These are phyloP conservation scores for Semicossyphus pulcher DNA, from an alignment of 2,113 vertebrate genomes.

Conservation along the genomic window DNA sequence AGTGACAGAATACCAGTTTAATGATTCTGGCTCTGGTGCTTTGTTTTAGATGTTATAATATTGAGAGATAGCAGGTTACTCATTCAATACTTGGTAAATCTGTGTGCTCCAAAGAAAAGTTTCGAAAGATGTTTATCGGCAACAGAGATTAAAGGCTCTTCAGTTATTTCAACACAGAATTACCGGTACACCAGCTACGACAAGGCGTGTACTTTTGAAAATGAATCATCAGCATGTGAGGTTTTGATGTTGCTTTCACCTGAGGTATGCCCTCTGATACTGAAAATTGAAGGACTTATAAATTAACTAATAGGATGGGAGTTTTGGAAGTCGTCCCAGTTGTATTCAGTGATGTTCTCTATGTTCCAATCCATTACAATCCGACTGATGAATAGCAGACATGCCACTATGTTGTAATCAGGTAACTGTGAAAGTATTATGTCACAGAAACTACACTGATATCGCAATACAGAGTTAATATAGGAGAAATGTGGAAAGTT, in stretches of 20 bases:
- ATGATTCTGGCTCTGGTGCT: not conserved
- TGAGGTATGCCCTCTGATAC: too few species aligned
- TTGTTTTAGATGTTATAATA: slow-evolving; percentile 8
- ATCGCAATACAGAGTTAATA: too few species aligned
- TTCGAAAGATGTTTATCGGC: not conserved
- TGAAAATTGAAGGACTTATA: too few species aligned
- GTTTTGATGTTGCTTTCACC: not conserved
- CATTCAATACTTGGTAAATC: slow-evolving; percentile 27
- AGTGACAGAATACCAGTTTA: not conserved
- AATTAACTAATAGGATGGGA: slow-evolving; percentile 51
- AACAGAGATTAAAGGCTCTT: not conserved
- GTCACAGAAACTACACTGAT: not conserved
- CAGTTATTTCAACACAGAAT: not conserved
- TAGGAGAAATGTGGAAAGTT: not conserved
- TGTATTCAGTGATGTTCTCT: not conserved
- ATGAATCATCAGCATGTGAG: too few species aligned
- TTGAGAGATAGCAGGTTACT: slow-evolving; percentile 21
- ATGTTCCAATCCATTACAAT: not conserved
- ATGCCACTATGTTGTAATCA: too few species aligned
- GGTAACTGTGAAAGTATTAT: not conserved
- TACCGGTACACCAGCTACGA: not conserved
- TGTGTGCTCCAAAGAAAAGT: slow-evolving; percentile 3
- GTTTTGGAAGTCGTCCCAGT: slow-evolving; percentile 45
- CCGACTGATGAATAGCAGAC: too few species aligned
- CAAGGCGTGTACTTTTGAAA: not conserved